phyloP scores from a whole-genome alignment of 1,140 invertebrate species.

The Sinella curviseta region DNA sequence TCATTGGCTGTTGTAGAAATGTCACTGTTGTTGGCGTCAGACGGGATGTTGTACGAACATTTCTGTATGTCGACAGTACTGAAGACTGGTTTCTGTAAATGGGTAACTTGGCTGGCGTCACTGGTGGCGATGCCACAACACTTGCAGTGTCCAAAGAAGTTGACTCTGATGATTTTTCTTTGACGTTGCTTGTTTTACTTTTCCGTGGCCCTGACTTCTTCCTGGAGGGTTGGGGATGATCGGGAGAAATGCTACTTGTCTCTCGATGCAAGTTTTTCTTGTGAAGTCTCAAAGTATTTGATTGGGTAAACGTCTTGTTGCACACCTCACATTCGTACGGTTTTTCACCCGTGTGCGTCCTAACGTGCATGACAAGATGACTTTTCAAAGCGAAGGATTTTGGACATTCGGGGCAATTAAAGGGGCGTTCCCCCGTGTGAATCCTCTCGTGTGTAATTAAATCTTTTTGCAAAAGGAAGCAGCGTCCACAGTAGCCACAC shows the following conservation, averaged over 20 bases:
- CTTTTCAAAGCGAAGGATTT: constrained; percentile 40
- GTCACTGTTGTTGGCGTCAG: background rate
- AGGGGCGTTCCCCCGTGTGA: constrained; percentile 39
- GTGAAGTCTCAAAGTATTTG: constrained; percentile 37
- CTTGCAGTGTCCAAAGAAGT: too few species aligned
- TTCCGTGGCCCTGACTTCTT: background rate
- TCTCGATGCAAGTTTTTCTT: constrained; percentile 30
- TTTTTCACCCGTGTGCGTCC: constrained; percentile 41
- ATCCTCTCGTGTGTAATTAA: constrained; percentile 34
- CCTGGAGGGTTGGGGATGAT: background rate
- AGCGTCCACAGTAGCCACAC: constrained; percentile 35
- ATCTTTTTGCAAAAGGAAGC: constrained; percentile 35
- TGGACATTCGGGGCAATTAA: constrained; percentile 25
- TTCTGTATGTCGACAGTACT: background rate
- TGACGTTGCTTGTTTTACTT: too few species aligned
- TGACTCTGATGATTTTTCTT: too few species aligned
- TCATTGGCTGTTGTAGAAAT: background rate
- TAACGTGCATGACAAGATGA: constrained; percentile 34
- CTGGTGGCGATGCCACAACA: background rate
- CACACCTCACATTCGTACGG: constrained; percentile 41
- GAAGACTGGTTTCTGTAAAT: constrained; percentile 3
- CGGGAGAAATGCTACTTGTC: background rate
- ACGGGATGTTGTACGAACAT: background rate
- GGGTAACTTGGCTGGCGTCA: background rate
- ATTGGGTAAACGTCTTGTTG: constrained; percentile 35